Evolutionary conservation across 2,888 invertebrate species (phyloP).

Genomic region (Ceratothoa steindachneri): DNA sequence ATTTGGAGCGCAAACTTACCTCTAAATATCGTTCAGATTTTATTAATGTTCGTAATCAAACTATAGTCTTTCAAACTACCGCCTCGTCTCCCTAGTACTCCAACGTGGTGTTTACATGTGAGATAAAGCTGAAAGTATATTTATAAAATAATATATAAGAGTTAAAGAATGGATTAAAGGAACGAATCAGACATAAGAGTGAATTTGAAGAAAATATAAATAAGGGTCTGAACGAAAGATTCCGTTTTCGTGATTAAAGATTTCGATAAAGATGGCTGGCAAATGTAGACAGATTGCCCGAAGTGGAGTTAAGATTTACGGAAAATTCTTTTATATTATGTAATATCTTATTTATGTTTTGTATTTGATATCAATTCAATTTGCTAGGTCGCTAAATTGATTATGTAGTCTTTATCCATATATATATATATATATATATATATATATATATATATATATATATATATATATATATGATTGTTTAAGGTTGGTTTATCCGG

Average conservation of each 20-base stretch:
- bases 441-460: conserved; percentile 9
- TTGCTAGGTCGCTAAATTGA: background rate
- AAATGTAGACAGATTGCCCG: conserved; percentile 10
- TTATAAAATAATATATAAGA: too few relatives aligned
- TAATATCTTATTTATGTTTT: conserved; percentile 5
- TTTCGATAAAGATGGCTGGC: conserved; percentile 4
- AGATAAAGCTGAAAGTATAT: too few relatives aligned
- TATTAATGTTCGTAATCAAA: background rate
- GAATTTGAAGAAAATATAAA: too few relatives aligned
- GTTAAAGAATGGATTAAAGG: too few relatives aligned
- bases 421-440: background rate
- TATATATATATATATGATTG: too few relatives aligned
- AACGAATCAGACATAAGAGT: too few relatives aligned
- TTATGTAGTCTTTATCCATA: background rate
- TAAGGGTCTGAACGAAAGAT: background rate
- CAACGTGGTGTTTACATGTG: too few relatives aligned
- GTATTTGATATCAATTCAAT: conserved; percentile 8
- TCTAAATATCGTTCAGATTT: background rate
- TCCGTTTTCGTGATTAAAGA: background rate
- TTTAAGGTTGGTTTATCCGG: too few relatives aligned
- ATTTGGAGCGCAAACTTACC: background rate
- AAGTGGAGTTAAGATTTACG: background rate
- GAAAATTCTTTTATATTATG: background rate
- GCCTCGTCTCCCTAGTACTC: too few relatives aligned
- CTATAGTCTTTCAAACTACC: too few relatives aligned